phyloP scores from a whole-genome alignment of 2,113 vertebrate species.

The Syngnathoides biaculeatus region DNA sequence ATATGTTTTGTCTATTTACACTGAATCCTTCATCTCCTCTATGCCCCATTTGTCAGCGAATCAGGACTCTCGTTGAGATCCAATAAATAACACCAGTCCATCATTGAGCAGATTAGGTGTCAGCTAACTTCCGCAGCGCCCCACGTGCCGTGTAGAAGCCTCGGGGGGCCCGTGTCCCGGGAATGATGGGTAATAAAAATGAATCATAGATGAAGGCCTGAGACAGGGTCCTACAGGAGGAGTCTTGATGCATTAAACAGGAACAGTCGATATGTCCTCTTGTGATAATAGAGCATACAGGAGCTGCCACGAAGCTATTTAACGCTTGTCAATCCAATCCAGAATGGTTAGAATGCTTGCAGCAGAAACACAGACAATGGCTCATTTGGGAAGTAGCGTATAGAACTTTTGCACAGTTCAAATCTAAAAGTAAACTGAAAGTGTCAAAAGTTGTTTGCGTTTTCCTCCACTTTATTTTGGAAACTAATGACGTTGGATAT shows the following conservation, averaged over 20 bases:
- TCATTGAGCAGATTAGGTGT: slow-evolving; percentile 73
- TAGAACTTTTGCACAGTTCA: slow-evolving; percentile 20
- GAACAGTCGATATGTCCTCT: slow-evolving; percentile 75
- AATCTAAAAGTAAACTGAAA: slow-evolving; percentile 13
- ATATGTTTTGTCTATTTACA: slow-evolving; percentile 57
- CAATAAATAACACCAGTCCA: slow-evolving; percentile 65
- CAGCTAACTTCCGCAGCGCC: slow-evolving; percentile 68
- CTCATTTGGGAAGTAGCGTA: slow-evolving; percentile 31
- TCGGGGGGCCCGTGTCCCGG: slow-evolving; percentile 62
- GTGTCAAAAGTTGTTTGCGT: slow-evolving; percentile 4
- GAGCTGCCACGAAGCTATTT: slow-evolving; percentile 68
- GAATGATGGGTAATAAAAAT: slow-evolving; percentile 80
- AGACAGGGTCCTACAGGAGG: slow-evolving; percentile 71
- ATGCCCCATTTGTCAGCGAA: slow-evolving; percentile 46
- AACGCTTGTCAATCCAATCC: slow-evolving; percentile 71
- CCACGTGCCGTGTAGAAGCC: slow-evolving; percentile 61
- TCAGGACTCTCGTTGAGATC: slow-evolving; percentile 55
- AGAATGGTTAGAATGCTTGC: slow-evolving; percentile 31
- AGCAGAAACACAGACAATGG: slow-evolving; percentile 29
- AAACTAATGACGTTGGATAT: background rate
- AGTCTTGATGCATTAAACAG: slow-evolving; percentile 75
- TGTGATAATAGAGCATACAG: slow-evolving; percentile 76
- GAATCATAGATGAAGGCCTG: slow-evolving; percentile 78
- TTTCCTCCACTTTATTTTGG: background rate
- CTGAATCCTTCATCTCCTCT: slow-evolving; percentile 42